Evolutionary conservation across 2,113 vertebrate species (phyloP), one percentile per base, ranked within the genome.

Genomic region (Puntigrus tetrazona): DNA sequence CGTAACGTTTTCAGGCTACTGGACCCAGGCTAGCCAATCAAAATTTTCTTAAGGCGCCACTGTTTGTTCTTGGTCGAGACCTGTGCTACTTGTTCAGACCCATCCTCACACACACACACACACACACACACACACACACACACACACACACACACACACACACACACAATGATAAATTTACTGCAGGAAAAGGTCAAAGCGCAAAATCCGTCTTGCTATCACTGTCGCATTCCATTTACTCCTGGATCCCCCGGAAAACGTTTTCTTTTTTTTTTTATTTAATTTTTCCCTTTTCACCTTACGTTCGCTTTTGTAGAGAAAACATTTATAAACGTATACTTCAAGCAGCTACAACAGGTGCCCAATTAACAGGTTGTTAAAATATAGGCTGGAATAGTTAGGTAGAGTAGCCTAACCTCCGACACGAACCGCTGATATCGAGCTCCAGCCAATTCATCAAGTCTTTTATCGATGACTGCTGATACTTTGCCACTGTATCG

Each of bases 151-250:
- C 45, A 34, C 45, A 20, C 43, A 50, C 43, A 41, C 34, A 59
- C 78, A 77, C 34, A 47, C 57, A 31, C 57, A 73, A 7, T 74
- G 67, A 83, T 47, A 83, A 5, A 78, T 85, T 22, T 75, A 83
- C 43, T 74, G 45, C 25, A 50, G 47, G 43, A 67, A 29, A 74
- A 67, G 86, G 84, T 79, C 84, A 85, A 41, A 75, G 86, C 31
- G 31, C 86, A 83, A 74, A 74, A 67, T 85, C 74, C 84, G 55
- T 50, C 74, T 80, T 69, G 57, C 27, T 85, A 87, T 85, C 74
- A 78, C 52, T 43, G 63, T 38, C 27, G 52, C 67, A 61, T 85
- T 85, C 47, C 76, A 84, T 36, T 73, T 67, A 77, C 20, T 18
- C 29, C 36, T 41, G 22, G 22, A 14, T 52, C 52, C 36, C 29